These are phyloP conservation scores for Cygnus olor DNA, from an alignment of 2,797 vertebrate genomes.

Conservation along the genomic window DNA sequence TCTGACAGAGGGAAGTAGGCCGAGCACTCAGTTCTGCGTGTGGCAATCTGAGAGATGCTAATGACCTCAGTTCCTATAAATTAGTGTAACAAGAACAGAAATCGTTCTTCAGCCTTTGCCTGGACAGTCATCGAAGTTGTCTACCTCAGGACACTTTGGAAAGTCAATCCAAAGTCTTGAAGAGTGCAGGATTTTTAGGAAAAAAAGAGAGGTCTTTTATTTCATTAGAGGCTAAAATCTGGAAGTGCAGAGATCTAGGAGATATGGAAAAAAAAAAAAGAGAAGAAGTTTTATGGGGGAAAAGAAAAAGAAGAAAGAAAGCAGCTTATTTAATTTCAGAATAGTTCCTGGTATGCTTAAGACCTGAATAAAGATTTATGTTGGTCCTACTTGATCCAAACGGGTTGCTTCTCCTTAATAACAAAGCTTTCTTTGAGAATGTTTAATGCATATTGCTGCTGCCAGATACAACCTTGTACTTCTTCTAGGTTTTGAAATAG, in stretches of 20 bases:
- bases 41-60: background rate
- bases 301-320: background rate
- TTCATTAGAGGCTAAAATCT: background rate
- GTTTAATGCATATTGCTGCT: constrained; percentile 49
- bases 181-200: background rate
- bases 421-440: constrained; percentile 63
- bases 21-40: rapidly evolving
- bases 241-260: background rate
- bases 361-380: constrained; percentile 43
- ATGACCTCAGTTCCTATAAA: background rate
- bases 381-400: constrained; percentile 31
- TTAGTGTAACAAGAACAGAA: background rate
- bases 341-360: background rate
- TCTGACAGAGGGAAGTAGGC: background rate
- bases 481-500: constrained; percentile 60
- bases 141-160: background rate
- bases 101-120: background rate
- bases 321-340: constrained; percentile 4
- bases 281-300: rapidly evolving
- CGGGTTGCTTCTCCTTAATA: constrained; percentile 23
- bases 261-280: background rate
- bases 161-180: background rate
- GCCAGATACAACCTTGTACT: constrained; percentile 60
- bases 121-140: rapidly evolving
- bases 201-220: background rate